Base-by-base conservation (phyloP, 2,888 invertebrate genomes). In the Eurytoma adleriae region DNA sequence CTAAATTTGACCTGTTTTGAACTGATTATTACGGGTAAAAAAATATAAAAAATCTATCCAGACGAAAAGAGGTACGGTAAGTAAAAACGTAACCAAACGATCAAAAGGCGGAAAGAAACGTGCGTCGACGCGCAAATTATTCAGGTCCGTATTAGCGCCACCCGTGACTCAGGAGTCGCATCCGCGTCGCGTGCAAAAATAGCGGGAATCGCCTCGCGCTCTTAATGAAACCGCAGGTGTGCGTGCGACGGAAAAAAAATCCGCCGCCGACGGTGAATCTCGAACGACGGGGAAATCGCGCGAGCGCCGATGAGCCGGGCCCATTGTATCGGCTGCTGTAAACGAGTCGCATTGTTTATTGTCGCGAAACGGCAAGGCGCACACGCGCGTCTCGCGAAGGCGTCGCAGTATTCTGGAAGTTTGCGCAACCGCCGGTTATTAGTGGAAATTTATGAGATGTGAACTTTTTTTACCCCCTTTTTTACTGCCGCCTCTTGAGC, bases 321-420 rank as follows among this genome's bases (percentile, higher is more conserved):
- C 71, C 50, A 59, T 59, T 71, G 61, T 71, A 61, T 24, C 13
- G 69, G 7, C 40, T 14, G 10, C n/a, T 2, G 50, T 20, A 24
- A 69, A 69, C 24, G 71, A 48, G 20, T 2, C 7, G 24, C 71
- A 71, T 59, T 71, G 71, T 71, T 71, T 59, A 71, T 71, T 71
- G 71, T 71, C 59, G 40, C 12, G 4, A 27, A 27, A 40, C 7
- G 4, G 40, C 40, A 40, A 4, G 40, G n/a, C n/a, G n/a, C n/a
- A n/a, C n/a, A n/a, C n/a, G 4, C 40, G 3, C 40, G 40, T 40
- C 40, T 40, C 40, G 40, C 7, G 7, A 40, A 40, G 40, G 40
- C 40, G 40, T 40, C n/a, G n/a, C 7, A 40, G 40, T 5, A 40
- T 40, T 40, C 4, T 40, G 40, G 40, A 40, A 4, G 40, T 0